These are phyloP conservation scores for Calephelis virginiensis DNA, from an alignment of 1,140 invertebrate species.

Conservation along the genomic window DNA sequence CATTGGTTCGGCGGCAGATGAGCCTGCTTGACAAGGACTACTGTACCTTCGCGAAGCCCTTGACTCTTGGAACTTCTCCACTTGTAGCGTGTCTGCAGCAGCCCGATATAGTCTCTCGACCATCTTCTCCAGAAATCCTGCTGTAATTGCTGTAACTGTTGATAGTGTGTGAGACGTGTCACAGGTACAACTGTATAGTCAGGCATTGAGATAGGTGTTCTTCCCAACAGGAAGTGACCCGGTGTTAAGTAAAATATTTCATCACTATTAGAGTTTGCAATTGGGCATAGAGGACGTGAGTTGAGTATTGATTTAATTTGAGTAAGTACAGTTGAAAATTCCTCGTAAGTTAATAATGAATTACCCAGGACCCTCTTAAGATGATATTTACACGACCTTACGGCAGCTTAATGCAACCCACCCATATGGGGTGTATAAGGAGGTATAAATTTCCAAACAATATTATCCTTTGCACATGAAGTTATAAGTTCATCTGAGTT, in stretches of 20 bases:
- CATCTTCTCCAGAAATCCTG: constrained; percentile 13
- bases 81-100: constrained; percentile 7
- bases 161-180: background rate
- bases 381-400: constrained; percentile 25
- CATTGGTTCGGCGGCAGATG: background rate
- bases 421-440: constrained; percentile 24
- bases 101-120: constrained; percentile 5
- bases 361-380: constrained; percentile 21
- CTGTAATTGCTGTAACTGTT: background rate
- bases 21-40: constrained; percentile 1
- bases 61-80: background rate
- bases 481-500: constrained; percentile 15
- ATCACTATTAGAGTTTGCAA: constrained; percentile 16
- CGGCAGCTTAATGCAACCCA: constrained; percentile 22
- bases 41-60: background rate
- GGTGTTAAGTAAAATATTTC: constrained; percentile 18
- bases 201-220: constrained; percentile 17
- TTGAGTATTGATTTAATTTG: constrained; percentile 27
- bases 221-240: constrained; percentile 25
- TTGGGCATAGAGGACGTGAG: constrained; percentile 17
- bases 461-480: constrained; percentile 4
- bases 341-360: constrained; percentile 24
- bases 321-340: constrained; percentile 22
- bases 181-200: background rate
- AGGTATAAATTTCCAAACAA: background rate